phyloP scores from a whole-genome alignment of 2,797 vertebrate genomes.

The Craterocephalus amniculus region DNA sequence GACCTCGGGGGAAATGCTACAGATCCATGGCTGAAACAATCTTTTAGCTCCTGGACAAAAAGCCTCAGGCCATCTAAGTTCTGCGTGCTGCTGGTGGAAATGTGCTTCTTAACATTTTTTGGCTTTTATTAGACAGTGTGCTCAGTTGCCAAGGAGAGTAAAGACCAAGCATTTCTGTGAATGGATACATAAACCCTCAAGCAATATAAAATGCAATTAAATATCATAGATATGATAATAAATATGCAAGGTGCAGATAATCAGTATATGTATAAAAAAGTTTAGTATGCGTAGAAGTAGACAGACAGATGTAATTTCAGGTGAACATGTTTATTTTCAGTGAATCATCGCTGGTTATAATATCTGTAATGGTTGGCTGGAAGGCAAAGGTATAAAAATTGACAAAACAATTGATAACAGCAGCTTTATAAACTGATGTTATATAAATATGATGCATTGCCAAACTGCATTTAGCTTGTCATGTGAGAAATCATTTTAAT shows the following conservation, averaged over 20 bases:
- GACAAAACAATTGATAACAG: neutral
- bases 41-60: no score
- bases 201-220: neutral
- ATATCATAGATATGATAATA: neutral
- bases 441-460: neutral
- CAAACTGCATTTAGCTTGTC: neutral
- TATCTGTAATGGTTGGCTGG: neutral
- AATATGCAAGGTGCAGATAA: neutral
- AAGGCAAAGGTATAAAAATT: neutral
- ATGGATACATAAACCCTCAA: neutral
- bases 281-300: neutral
- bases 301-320: neutral
- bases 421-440: neutral
- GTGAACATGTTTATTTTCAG: neutral
- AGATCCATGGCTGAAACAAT: no score
- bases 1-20: no score
- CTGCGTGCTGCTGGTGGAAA: no score
- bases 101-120: neutral
- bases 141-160: neutral
- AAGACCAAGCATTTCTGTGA: neutral
- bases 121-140: neutral
- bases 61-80: no score
- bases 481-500: constrained; percentile 12
- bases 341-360: neutral
- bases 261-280: neutral